Conservation (phyloP, 2,888 invertebrate species). For the Xestoiulus laeticollis region DNA sequence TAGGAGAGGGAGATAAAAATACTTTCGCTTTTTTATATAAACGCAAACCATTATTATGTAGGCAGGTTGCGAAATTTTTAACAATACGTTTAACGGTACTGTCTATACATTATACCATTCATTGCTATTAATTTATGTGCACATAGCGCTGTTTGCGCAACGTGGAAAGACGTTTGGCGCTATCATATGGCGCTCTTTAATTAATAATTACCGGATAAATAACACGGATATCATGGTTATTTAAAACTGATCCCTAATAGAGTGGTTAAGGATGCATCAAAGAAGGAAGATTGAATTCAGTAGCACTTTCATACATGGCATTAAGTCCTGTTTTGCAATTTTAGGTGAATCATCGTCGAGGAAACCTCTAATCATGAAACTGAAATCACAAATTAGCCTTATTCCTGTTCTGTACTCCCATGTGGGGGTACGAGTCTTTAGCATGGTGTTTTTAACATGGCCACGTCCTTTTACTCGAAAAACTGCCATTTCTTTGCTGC, state of each 20-base stretch:
- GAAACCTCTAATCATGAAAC: neutral
- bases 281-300: neutral
- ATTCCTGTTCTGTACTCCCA: neutral
- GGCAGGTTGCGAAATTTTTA: neutral
- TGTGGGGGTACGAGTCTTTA: too few relatives aligned
- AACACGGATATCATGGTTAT: neutral
- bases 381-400: neutral
- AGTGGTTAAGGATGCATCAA: neutral
- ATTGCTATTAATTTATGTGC: neutral
- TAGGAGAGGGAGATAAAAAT: constrained; percentile 2
- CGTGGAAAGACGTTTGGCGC: neutral
- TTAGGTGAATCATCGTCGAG: too few relatives aligned
- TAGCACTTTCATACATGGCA: neutral
- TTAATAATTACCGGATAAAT: constrained; percentile 9
- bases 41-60: neutral
- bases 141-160: neutral
- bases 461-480: too few relatives aligned
- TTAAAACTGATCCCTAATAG: constrained; percentile 11
- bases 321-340: neutral
- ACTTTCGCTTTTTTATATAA: constrained; percentile 4
- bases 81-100: neutral
- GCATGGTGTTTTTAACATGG: too few relatives aligned
- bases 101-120: neutral
- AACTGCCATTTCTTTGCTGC: too few relatives aligned
- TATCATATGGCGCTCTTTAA: neutral